Percentiles rank a stretch among this genome's conserved stretches.
Evolutionary conservation across 2,113 vertebrate species (phyloP).

Genomic region (Tretioscincus oriximinensis): DNA sequence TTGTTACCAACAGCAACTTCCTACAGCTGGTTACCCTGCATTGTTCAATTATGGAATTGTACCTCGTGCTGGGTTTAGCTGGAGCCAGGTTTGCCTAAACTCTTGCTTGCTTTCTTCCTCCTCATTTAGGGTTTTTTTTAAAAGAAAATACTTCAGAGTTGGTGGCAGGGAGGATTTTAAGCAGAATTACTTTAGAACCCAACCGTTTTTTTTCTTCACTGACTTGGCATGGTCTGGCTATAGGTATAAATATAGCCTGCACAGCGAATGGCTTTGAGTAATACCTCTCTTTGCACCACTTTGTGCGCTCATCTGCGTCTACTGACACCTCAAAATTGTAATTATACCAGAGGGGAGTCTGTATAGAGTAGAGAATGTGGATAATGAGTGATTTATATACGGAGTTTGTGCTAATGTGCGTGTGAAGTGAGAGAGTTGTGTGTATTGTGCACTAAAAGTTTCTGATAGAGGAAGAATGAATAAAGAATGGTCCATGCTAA

Average conservation of each 20-base stretch:
- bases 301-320: constrained; percentile 65
- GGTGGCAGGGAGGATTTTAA: constrained; percentile 67
- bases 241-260: constrained; percentile 71
- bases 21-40: constrained; percentile 67
- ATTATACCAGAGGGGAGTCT: constrained; percentile 74
- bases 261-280: constrained; percentile 77
- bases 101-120: constrained; percentile 56
- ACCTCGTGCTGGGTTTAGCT: constrained; percentile 69
- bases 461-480: constrained; percentile 83
- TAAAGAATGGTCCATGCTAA: constrained; percentile 78
- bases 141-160: constrained; percentile 54
- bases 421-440: constrained; percentile 91
- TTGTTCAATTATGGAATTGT: constrained; percentile 70
- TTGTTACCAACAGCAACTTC: constrained; percentile 62
- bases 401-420: constrained; percentile 79
- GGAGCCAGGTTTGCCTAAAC: constrained; percentile 72
- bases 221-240: constrained; percentile 76
- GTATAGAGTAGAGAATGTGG: constrained; percentile 85
- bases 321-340: constrained; percentile 69
- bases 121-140: constrained; percentile 24
- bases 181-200: constrained; percentile 68
- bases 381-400: constrained; percentile 74
- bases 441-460: constrained; percentile 84
- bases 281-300: constrained; percentile 78
- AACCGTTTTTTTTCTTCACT: constrained; percentile 67